Base-by-base conservation (phyloP, 1,140 invertebrate species). In the Neodiprion lecontei region DNA sequence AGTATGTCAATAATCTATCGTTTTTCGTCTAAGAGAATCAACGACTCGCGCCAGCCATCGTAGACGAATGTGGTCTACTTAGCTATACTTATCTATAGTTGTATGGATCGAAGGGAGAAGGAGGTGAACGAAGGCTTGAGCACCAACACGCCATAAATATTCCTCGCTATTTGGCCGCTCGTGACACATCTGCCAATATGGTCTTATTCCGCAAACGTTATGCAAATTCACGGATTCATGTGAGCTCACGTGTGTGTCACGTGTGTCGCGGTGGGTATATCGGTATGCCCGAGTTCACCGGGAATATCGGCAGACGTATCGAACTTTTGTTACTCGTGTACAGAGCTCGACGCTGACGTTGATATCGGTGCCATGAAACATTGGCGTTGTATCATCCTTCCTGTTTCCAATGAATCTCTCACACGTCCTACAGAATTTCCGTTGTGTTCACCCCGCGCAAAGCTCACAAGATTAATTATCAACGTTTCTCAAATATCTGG, bases 171-270 rank as follows among this genome's bases (percentile, higher is more conserved):
- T 74, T 49, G 49, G 68, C 67, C 23, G 73, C 48, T 74, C 73
- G 73, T 74, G 73, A 74, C 73, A 67, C 65, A 74, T 69, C 23
- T 69, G 23, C 67, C 73, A 69, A 74, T 74, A 74, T 67, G 73
- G 70, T 69, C 73, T 74, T 74, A 67, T 69, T 74, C 53, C 61
- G 73, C 69, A 74, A 74, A 74, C 73, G 73, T 74, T 74, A 74
- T 74, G 73, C 73, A 74, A 74, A 74, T 74, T 21, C 21, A 23
- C 14, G 9, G 67, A 23, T 11, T 69, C 23, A 21, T 23, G 53
- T 61, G 28, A 40, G 53, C 53, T 61, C 53, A 61, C 53, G 53
- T 61, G 53, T 61, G 53, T 4, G n/a, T 17, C 53, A 17, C 53
- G 67, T 69, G 67, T 69, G 40, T 23, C 12, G 67, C 67, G 40